Evolutionary conservation across 2,888 invertebrate species (phyloP).

Genomic region (Pteria penguin): DNA sequence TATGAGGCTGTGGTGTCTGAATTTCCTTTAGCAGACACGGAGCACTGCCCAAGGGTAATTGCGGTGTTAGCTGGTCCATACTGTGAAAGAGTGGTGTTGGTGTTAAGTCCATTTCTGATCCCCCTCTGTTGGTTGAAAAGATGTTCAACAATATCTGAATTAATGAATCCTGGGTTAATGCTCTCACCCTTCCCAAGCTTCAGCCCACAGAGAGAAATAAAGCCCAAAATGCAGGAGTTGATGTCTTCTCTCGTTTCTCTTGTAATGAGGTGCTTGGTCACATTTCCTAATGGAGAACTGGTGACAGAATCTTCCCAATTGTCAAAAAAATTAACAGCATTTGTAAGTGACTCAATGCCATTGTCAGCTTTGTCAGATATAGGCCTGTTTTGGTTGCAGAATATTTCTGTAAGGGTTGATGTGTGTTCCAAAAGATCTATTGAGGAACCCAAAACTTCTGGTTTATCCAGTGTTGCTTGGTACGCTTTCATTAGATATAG

Average conservation of each 20-base stretch:
- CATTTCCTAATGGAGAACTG: conserved; percentile 9
- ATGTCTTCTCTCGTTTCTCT: conserved; percentile 42
- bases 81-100: conserved; percentile 45
- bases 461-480: conserved; percentile 2
- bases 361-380: no score
- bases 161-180: conserved; percentile 44
- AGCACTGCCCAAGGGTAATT: conserved; percentile 39
- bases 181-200: conserved; percentile 27
- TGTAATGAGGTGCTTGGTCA: conserved; percentile 20
- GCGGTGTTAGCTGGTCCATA: conserved; percentile 48
- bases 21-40: conserved; percentile 34
- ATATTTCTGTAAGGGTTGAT: neutral
- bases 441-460: neutral
- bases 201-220: conserved; percentile 36
- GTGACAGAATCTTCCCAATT: conserved; percentile 25
- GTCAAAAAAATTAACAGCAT: conserved; percentile 34
- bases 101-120: conserved; percentile 48
- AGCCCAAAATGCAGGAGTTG: conserved; percentile 44
- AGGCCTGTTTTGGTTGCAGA: neutral
- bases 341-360: no score
- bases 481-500: conserved; percentile 10
- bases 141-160: conserved; percentile 42
- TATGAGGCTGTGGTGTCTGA: conserved; percentile 28
- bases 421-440: neutral
- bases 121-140: no score